phyloP scores from a whole-genome alignment of 92 coral and sea anemone species.

The Paragorgia papillata region DNA sequence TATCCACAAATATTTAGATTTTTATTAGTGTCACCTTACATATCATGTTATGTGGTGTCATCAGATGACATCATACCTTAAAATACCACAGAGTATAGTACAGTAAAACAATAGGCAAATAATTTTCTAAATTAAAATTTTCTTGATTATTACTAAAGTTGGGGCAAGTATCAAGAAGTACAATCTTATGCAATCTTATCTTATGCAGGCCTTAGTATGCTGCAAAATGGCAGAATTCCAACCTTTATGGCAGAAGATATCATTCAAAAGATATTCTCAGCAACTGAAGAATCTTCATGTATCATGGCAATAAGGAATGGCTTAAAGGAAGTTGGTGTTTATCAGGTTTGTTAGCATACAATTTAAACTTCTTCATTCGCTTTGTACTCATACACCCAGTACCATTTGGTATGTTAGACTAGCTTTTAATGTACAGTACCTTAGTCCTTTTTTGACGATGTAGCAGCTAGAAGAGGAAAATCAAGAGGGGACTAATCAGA shows the following conservation, averaged over 20 bases:
- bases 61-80: too few relatives aligned
- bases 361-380: background rate
- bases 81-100: too few relatives aligned
- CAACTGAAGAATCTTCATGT: slow-evolving; percentile 11
- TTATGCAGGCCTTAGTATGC: slow-evolving; percentile 34
- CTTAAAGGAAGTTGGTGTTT: slow-evolving; percentile 36
- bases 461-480: too few relatives aligned
- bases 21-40: too few relatives aligned
- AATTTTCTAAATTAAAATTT: too few relatives aligned
- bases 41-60: too few relatives aligned
- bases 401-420: background rate
- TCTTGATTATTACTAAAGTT: too few relatives aligned
- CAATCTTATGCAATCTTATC: background rate
- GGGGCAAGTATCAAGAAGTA: background rate
- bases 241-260: slow-evolving; percentile 21
- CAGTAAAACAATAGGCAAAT: too few relatives aligned
- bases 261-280: slow-evolving; percentile 25
- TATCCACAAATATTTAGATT: too few relatives aligned
- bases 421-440: too few relatives aligned
- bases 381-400: background rate
- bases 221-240: slow-evolving; percentile 42
- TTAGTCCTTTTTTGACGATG: too few relatives aligned
- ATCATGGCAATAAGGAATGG: slow-evolving; percentile 24
- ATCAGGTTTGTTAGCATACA: slow-evolving; percentile 20
- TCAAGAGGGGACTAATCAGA: too few relatives aligned